phyloP scores from a whole-genome alignment of 2,797 vertebrate genomes.

The Sebastes aleutianus region DNA sequence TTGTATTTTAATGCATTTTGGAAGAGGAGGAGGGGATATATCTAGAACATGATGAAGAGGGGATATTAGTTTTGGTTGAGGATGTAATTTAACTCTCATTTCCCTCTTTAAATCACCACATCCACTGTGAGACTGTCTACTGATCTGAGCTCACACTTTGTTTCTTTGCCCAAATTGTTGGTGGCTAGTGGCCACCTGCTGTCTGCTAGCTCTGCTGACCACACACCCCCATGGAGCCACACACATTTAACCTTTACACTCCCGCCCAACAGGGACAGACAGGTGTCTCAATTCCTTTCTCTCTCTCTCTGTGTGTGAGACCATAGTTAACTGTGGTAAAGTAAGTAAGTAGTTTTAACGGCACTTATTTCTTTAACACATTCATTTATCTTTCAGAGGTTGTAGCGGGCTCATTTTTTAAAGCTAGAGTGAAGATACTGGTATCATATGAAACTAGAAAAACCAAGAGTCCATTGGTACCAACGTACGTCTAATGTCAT shows the following conservation, averaged over 20 bases:
- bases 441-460: too few species aligned
- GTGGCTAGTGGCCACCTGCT: conserved; percentile 52
- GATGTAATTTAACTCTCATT: conserved; percentile 15
- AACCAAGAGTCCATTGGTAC: too few species aligned
- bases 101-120: conserved; percentile 20
- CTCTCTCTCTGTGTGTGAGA: neutral
- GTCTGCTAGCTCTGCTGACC: conserved; percentile 46
- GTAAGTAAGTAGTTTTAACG: too few species aligned
- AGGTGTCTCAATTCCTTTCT: conserved; percentile 51
- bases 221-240: conserved; percentile 61
- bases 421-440: too few species aligned
- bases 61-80: conserved; percentile 46
- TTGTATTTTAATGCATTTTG: conserved; percentile 15
- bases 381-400: too few species aligned
- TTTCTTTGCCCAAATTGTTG: neutral
- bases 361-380: too few species aligned
- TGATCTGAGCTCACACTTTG: neutral
- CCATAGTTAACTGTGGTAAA: neutral
- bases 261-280: conserved; percentile 52
- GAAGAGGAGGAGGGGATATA: neutral
- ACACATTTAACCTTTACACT: conserved; percentile 63
- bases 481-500: too few species aligned
- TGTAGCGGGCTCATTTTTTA: too few species aligned
- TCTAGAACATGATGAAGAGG: conserved; percentile 12
- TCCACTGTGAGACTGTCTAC: neutral